A percentile compares a stretch with the other conserved stretches of the same genome.
phyloP scores from a whole-genome alignment of 92 coral and sea anemone genomes.

The Porites cylindrica region DNA sequence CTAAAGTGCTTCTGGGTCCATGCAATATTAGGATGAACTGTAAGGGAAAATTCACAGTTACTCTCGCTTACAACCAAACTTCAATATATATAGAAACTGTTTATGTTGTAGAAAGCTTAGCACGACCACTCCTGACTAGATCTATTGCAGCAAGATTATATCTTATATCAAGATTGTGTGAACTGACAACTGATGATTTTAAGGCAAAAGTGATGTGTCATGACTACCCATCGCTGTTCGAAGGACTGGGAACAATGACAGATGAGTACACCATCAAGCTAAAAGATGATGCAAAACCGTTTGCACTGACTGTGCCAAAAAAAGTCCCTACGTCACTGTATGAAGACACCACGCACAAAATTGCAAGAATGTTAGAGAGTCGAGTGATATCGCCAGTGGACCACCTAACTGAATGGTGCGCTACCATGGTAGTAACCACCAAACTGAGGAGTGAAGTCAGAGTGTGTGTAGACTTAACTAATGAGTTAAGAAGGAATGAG shows the following conservation, averaged over 20 bases:
- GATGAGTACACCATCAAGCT: constrained; percentile 39
- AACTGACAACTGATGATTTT: constrained; percentile 31
- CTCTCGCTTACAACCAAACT: constrained; percentile 31
- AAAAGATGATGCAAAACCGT: constrained; percentile 53
- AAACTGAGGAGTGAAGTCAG: constrained; percentile 9
- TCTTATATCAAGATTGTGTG: constrained; percentile 33
- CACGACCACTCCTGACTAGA: constrained; percentile 67
- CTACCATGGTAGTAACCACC: neutral
- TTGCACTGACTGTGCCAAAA: constrained; percentile 27
- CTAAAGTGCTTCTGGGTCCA: constrained; percentile 42
- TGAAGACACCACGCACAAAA: constrained; percentile 37
- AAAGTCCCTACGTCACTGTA: constrained; percentile 54
- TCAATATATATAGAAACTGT: constrained; percentile 26
- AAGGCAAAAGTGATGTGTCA: constrained; percentile 10
- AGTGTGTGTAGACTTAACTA: constrained; percentile 2
- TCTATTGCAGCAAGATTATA: constrained; percentile 47
- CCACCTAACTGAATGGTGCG: constrained; percentile 49
- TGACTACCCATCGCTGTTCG: constrained; percentile 66
- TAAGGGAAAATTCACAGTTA: neutral
- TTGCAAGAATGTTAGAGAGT: constrained; percentile 42
- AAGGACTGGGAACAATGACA: constrained; percentile 38
- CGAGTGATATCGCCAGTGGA: constrained; percentile 55
- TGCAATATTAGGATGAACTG: constrained; percentile 37
- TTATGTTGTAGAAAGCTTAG: constrained; percentile 26
- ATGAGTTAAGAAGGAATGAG: too few relatives aligned